Evolutionary conservation across 23 tunicate genomes (phyloP).

Genomic region (Ascidia mentula): DNA sequence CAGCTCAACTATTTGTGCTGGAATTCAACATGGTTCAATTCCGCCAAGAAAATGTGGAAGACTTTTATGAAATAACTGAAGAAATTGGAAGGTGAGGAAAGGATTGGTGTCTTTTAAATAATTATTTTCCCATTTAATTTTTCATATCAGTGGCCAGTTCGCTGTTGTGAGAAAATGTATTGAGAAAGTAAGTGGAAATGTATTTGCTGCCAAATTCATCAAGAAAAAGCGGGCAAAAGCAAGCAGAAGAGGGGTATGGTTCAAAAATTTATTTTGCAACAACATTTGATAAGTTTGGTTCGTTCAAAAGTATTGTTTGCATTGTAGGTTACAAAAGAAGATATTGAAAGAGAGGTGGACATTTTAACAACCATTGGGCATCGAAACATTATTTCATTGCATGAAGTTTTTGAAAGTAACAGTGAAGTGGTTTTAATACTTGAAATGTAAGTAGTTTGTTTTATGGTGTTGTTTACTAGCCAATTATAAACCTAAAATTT

Average conservation of each 20-base stretch:
- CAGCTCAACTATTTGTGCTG: too few species aligned
- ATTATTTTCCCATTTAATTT: neutral
- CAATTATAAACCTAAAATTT: neutral
- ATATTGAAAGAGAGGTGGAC: slow-evolving; percentile 77
- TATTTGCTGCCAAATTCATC: slow-evolving; percentile 90
- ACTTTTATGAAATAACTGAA: slow-evolving; percentile 84
- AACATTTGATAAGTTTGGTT: too few species aligned
- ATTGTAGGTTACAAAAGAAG: slow-evolving; percentile 83
- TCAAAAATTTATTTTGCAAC: too few species aligned
- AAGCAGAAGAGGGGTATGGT: slow-evolving; percentile 88
- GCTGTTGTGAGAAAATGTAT: slow-evolving; percentile 88
- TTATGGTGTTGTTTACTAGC: neutral
- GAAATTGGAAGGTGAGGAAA: slow-evolving; percentile 93
- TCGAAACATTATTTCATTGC: slow-evolving; percentile 70
- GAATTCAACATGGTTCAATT: slow-evolving; percentile 59
- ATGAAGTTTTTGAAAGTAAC: slow-evolving; percentile 88
- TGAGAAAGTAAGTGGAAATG: slow-evolving; percentile 53
- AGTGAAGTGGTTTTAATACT: slow-evolving; percentile 83
- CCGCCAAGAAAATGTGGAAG: slow-evolving; percentile 84
- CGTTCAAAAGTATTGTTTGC: neutral
- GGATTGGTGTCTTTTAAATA: neutral
- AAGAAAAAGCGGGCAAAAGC: slow-evolving; percentile 80
- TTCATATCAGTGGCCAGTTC: slow-evolving; percentile 79
- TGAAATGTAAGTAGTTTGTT: slow-evolving; percentile 55
- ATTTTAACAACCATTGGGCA: slow-evolving; percentile 51